Evolutionary conservation across 1,140 invertebrate species (phyloP), one percentile per base, ranked within the genome.

Genomic region (Sycophila sp.): DNA sequence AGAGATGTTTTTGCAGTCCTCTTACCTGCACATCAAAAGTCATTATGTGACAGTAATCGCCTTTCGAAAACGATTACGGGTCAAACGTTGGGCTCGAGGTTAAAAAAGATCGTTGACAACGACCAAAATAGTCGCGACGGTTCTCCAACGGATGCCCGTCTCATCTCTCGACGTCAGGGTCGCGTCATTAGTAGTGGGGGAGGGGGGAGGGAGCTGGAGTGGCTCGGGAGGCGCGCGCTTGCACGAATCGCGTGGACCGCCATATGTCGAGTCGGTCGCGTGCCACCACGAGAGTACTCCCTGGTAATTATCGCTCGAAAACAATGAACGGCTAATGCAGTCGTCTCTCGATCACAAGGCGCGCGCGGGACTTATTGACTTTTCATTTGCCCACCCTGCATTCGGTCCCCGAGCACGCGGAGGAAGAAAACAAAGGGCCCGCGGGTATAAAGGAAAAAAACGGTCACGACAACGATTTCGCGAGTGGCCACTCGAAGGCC

Each of bases 321-420:
- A 30, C 26, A 67, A 58, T 42, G 7, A 34, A 45, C 38, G 55
- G 38, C 28, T 58, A 58, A 58, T 67, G 30, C 36, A 32, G 51
- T 55, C 28, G 30, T 15, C 13, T 42, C 13, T 42, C 15, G 15
- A n/a, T 53, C 40, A n/a, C n/a, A n/a, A n/a, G n/a, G n/a, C 11
- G 7, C 40, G 38, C 42, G 15, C 63, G 8, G 30, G 55, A 59
- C 69, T 66, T 60, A 53, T 71, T 71, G 69, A 71, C 69, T 71
- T 60, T 40, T 68, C 38, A 49, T 47, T 63, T 2, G n/a, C 17
- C 15, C 11, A 11, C 36, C 10, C 30, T 1, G 17, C n/a, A n/a
- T 4, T 28, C 3, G n/a, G 30, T 19, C n/a, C 49, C 15, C 10
- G 49, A 28, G 49, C 19, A n/a, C n/a, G 40, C 47, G 11, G 4